phyloP scores from a whole-genome alignment of 2,113 vertebrate genomes.

The Parus major region DNA sequence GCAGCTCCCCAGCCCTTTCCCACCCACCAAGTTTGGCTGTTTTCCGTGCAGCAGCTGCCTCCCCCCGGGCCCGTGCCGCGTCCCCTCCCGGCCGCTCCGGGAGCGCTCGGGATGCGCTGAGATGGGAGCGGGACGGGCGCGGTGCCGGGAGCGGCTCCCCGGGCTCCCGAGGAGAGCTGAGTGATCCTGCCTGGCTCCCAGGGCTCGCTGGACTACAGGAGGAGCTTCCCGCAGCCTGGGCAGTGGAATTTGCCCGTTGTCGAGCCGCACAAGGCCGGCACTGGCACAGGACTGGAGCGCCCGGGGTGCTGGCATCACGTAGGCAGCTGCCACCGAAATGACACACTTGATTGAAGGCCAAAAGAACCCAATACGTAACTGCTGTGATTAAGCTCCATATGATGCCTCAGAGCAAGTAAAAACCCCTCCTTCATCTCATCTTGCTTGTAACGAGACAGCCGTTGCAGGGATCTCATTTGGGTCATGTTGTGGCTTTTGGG shows the following conservation, averaged over 20 bases:
- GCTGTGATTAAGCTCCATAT: slow-evolving; percentile 68
- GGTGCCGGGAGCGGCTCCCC: background rate
- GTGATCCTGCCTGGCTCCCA: background rate
- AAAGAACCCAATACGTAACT: slow-evolving; percentile 63
- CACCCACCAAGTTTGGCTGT: slow-evolving; percentile 39
- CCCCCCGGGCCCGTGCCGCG: background rate
- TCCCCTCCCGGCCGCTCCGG: background rate
- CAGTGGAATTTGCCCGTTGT: background rate
- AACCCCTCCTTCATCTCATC: slow-evolving; percentile 56
- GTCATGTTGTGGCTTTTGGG: slow-evolving; percentile 49
- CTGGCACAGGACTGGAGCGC: slow-evolving; percentile 33
- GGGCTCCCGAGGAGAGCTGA: background rate
- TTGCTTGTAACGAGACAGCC: slow-evolving; percentile 36
- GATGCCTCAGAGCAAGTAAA: slow-evolving; percentile 64
- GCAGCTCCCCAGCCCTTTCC: slow-evolving; percentile 26
- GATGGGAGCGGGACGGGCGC: background rate
- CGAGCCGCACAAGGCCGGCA: slow-evolving; percentile 3
- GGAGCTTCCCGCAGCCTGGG: background rate
- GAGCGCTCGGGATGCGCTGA: background rate
- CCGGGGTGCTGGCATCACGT: slow-evolving; percentile 56
- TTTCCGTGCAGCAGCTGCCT: background rate
- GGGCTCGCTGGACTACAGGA: background rate
- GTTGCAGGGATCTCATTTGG: slow-evolving; percentile 43
- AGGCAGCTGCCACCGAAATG: slow-evolving; percentile 66
- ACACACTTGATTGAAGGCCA: slow-evolving; percentile 68